Evolutionary conservation across 1,140 invertebrate species (phyloP).

Genomic region (Macrobrachium rosenbergii): DNA sequence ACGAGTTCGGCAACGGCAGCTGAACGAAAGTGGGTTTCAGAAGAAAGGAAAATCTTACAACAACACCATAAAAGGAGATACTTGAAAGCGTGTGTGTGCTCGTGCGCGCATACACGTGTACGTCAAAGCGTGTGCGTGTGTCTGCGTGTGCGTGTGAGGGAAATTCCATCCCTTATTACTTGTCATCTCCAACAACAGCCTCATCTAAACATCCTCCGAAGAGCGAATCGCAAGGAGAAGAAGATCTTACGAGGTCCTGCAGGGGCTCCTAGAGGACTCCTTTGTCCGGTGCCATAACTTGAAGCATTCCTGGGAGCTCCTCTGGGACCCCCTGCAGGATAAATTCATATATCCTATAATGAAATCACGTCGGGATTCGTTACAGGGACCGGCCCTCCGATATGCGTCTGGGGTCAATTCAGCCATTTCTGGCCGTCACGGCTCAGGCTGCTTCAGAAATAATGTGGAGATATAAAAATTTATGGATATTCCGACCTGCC

Average conservation of each 20-base stretch:
- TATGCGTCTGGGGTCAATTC: constrained; percentile 40
- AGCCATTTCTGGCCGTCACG: constrained; percentile 43
- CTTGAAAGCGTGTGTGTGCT: too few species aligned
- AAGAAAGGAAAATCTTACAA: not conserved
- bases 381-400: constrained; percentile 24
- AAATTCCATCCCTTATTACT: constrained; percentile 41
- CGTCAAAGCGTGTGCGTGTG: too few species aligned
- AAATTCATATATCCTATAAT: constrained; percentile 63
- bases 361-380: constrained; percentile 61
- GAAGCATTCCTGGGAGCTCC: constrained; percentile 18
- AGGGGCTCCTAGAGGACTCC: constrained; percentile 7
- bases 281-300: constrained; percentile 32
- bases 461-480: constrained; percentile 63
- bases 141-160: too few species aligned
- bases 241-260: not conserved
- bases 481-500: constrained; percentile 57
- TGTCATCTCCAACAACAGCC: constrained; percentile 1
- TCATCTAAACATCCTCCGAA: too few species aligned
- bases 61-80: constrained; percentile 19
- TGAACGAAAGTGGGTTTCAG: not conserved
- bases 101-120: too few species aligned
- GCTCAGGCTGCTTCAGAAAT: constrained; percentile 46
- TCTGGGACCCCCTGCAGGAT: constrained; percentile 26
- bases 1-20: not conserved
- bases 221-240: not conserved